phyloP scores from a whole-genome alignment of 2,113 vertebrate genomes.

The Osmerus mordax region DNA sequence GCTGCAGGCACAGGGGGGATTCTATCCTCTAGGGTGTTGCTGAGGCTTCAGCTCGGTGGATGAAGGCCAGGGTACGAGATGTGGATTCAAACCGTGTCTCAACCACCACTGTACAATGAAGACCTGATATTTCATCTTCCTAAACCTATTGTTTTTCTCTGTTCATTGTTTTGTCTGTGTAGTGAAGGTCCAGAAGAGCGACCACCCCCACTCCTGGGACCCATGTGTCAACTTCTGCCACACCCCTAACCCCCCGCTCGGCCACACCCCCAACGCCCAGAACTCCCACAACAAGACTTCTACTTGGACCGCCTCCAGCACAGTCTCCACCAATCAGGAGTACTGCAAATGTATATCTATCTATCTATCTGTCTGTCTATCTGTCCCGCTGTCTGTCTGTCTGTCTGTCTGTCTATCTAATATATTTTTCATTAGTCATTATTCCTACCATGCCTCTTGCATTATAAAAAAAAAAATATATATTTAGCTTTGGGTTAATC shows the following conservation, averaged over 20 bases:
- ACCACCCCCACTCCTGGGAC: constrained; percentile 82
- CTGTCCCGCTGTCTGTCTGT: not conserved
- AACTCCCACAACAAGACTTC: constrained; percentile 76
- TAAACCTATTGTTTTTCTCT: not conserved
- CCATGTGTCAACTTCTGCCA: constrained; percentile 80
- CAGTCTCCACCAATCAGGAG: constrained; percentile 71
- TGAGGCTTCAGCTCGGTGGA: too few relatives aligned
- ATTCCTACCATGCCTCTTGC: too few relatives aligned
- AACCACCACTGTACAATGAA: too few relatives aligned
- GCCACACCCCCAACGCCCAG: constrained; percentile 75
- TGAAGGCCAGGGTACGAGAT: too few relatives aligned
- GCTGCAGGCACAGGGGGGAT: too few relatives aligned
- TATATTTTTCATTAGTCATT: too few relatives aligned
- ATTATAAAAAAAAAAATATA: too few relatives aligned
- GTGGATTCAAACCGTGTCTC: too few relatives aligned
- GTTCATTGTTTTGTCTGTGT: not conserved
- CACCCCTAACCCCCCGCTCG: constrained; percentile 75
- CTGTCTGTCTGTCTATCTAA: not conserved
- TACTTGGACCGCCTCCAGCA: constrained; percentile 69
- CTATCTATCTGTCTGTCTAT: not conserved
- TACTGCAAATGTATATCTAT: constrained; percentile 79
- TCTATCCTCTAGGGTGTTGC: too few relatives aligned
- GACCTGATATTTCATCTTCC: too few relatives aligned
- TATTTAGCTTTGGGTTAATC: too few relatives aligned
- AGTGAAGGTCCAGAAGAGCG: constrained; percentile 86